Base-by-base conservation (phyloP, 2,113 vertebrate genomes). In the Campylorhamphus procurvoides region DNA sequence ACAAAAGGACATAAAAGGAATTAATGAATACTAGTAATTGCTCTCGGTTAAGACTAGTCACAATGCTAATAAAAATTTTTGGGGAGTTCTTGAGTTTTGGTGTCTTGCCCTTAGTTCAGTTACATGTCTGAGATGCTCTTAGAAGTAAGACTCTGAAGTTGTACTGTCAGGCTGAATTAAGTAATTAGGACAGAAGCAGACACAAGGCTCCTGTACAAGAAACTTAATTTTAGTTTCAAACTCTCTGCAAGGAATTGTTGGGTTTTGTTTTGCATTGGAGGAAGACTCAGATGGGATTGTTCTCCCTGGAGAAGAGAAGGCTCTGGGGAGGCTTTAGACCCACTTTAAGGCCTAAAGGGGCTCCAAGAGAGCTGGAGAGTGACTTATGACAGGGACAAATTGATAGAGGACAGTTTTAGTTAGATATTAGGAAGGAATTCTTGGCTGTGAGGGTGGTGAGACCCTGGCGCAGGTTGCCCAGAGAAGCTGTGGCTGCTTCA, bases 361-460 rank as follows among this genome's bases (percentile, higher is more conserved):
- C 29, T 25, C 1, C 17, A 22, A 10, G 35, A 28, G 47, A 49
- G 22, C 29, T 69, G 14, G 31, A 56, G 56, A 42, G 14, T 7
- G 31, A 28, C 47, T 55, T 27, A 23, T 25, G 29, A 3, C 12
- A 62, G 40, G 29, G 35, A 35, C 17, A 29, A 28, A 62, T 33
- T 13, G 71, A 35, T 14, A 76, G 29, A 27, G 35, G 35, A 4
- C 9, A 55, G n/a, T 4, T 31, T 47, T 69, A 55, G 23, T 49
- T 49, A 18, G 25, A 19, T 40, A 27, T 10, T 18, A 4, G 19
- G 53, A 27, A 22, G 8, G 2, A 68, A 53, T 39, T 12, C 1
- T 24, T 28, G n/a, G 29, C 25, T 68, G n/a, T 2, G 8, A 68
- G 22, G 2, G 6, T 2, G 23, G 5, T 0, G 0, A 53, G 28